Evolutionary conservation across 2,113 vertebrate species (phyloP).

Genomic region (Gulo gulo): DNA sequence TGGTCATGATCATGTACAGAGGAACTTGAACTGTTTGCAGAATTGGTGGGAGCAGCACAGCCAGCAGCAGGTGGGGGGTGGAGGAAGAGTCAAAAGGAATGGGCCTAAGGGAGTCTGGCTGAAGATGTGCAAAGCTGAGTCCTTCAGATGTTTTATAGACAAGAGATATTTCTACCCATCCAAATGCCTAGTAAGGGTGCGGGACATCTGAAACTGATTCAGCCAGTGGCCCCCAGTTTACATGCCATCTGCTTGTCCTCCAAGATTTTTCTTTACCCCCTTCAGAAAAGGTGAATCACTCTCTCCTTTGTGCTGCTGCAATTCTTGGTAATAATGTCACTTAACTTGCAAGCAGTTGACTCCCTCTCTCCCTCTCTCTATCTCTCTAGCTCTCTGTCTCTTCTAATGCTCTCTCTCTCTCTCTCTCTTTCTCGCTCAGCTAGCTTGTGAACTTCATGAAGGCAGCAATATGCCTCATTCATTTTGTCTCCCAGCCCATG

Average conservation of each 20-base stretch:
- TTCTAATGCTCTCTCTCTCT: background rate
- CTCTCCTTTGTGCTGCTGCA: background rate
- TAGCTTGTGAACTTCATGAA: background rate
- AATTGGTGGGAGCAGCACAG: background rate
- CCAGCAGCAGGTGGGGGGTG: background rate
- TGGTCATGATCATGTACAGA: background rate
- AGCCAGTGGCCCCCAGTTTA: background rate
- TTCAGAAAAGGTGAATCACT: background rate
- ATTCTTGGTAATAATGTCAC: background rate
- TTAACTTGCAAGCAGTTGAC: no score
- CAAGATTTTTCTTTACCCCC: background rate
- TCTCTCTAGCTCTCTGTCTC: background rate
- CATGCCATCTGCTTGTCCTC: background rate
- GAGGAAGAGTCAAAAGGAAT: background rate
- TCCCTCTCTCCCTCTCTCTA: no score
- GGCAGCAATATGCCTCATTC: background rate
- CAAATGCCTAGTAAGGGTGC: background rate
- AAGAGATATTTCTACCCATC: background rate
- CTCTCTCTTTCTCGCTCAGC: background rate
- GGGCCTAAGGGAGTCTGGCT: background rate
- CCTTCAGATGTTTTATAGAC: background rate
- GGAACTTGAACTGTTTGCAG: rapidly evolving
- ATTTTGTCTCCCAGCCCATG: background rate
- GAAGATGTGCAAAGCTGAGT: background rate
- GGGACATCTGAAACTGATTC: background rate